These are phyloP conservation scores for Whitmania pigra DNA, from an alignment of 1,140 invertebrate genomes.

Conservation along the genomic window DNA sequence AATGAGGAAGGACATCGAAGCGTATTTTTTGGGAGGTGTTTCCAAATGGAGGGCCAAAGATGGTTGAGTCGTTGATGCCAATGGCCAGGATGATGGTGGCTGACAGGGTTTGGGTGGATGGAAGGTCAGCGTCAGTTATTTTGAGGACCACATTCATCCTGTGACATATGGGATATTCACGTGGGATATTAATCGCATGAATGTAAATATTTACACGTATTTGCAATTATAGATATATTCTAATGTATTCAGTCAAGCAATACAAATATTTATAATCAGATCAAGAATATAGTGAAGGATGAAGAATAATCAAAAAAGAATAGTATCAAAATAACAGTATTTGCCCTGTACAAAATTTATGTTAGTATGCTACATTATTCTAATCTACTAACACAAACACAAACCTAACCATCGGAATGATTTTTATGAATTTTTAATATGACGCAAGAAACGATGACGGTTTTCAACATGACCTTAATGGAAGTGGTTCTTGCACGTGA, in stretches of 20 bases:
- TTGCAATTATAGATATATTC: too few species aligned
- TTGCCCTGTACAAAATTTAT: background rate
- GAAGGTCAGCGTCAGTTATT: background rate
- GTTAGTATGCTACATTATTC: background rate
- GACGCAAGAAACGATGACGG: background rate
- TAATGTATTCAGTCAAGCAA: too few species aligned
- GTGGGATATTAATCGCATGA: too few species aligned
- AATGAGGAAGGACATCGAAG: slow-evolving; percentile 9
- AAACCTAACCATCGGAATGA: too few species aligned
- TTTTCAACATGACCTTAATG: background rate
- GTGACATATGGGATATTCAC: too few species aligned
- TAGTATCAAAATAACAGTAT: too few species aligned
- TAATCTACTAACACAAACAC: background rate
- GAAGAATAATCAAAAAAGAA: too few species aligned
- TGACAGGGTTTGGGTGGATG: background rate
- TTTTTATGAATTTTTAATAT: too few species aligned
- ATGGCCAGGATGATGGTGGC: slow-evolving; percentile 7
- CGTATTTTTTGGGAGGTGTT: slow-evolving; percentile 1
- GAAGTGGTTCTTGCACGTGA: background rate
- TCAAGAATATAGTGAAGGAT: background rate
- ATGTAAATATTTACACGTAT: too few species aligned
- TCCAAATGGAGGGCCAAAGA: slow-evolving; percentile 10
- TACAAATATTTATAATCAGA: background rate
- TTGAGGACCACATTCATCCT: slow-evolving; percentile 8
- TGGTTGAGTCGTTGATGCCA: slow-evolving; percentile 17